These are phyloP conservation scores for cattle (Bos taurus) DNA, from an alignment of 2,113 vertebrate genomes.

Conservation along the genomic window DNA sequence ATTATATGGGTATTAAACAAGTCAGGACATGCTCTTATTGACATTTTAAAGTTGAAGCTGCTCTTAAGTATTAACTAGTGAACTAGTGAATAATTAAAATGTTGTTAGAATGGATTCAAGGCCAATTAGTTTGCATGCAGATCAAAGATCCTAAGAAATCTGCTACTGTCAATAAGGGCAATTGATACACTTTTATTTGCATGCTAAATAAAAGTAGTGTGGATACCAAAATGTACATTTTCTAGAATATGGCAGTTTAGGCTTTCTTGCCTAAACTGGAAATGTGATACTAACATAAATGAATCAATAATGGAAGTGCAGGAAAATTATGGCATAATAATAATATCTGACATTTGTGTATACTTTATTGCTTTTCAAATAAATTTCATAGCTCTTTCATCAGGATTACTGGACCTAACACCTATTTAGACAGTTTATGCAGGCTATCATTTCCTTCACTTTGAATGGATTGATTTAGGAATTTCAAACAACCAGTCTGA, in stretches of 20 bases:
- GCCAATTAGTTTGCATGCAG: slow-evolving; percentile 41
- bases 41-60: slow-evolving; percentile 37
- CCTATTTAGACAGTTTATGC: neutral
- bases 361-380: neutral
- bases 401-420: neutral
- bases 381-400: neutral
- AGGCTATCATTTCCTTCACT: neutral
- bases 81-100: slow-evolving; percentile 66
- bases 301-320: neutral
- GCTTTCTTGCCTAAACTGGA: neutral
- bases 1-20: neutral
- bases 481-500: neutral
- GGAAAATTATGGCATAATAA: neutral
- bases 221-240: neutral
- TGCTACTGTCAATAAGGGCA: neutral
- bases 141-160: slow-evolving; percentile 33
- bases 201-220: neutral
- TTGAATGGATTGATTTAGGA: neutral
- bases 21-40: neutral
- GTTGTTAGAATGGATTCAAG: slow-evolving; percentile 36
- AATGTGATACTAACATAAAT: slow-evolving; percentile 10
- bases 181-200: slow-evolving; percentile 50
- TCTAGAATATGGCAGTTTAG: slow-evolving; percentile 21
- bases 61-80: slow-evolving; percentile 49
- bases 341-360: neutral